Evolutionary conservation across 2,888 invertebrate genomes (phyloP).

Genomic region (Meteorus cinctellus): DNA sequence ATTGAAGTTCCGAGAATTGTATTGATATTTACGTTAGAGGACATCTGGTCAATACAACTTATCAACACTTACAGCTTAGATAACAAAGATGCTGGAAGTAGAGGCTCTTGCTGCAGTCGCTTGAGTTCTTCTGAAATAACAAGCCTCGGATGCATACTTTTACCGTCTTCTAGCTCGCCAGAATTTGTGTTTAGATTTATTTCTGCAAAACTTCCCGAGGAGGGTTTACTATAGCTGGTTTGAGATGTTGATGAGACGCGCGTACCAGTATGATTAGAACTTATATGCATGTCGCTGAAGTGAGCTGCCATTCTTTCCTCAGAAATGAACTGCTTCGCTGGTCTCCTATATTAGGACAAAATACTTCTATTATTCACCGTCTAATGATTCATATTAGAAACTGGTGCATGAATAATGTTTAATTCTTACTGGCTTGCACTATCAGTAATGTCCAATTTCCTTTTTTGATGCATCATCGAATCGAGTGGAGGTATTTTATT

Average conservation of each 20-base stretch:
- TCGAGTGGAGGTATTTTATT: slow-evolving; percentile 48
- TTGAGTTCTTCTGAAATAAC: slow-evolving; percentile 83
- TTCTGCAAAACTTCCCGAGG: slow-evolving; percentile 57
- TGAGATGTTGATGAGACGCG: slow-evolving; percentile 58
- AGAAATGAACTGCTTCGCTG: slow-evolving; percentile 83
- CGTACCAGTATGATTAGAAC: slow-evolving; percentile 63
- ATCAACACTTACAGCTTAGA: slow-evolving; percentile 67
- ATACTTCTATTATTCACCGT: background rate
- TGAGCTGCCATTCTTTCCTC: slow-evolving; percentile 91
- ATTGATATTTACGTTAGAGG: no score
- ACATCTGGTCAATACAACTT: no score
- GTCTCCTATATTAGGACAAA: slow-evolving; percentile 54
- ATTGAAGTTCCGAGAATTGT: no score
- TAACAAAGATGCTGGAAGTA: slow-evolving; percentile 81
- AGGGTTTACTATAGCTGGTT: slow-evolving; percentile 46
- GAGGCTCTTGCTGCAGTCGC: slow-evolving; percentile 79
- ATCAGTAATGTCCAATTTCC: slow-evolving; percentile 64
- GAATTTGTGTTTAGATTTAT: slow-evolving; percentile 53
- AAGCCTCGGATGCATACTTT: slow-evolving; percentile 70
- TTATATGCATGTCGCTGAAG: slow-evolving; percentile 84
- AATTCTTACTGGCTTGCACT: slow-evolving; percentile 59
- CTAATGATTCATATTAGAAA: background rate
- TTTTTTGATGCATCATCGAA: slow-evolving; percentile 60
- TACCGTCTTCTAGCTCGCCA: slow-evolving; percentile 47
- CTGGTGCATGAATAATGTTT: background rate